Base-by-base conservation (phyloP, 1,140 invertebrate genomes). In the Sitophilus oryzae region DNA sequence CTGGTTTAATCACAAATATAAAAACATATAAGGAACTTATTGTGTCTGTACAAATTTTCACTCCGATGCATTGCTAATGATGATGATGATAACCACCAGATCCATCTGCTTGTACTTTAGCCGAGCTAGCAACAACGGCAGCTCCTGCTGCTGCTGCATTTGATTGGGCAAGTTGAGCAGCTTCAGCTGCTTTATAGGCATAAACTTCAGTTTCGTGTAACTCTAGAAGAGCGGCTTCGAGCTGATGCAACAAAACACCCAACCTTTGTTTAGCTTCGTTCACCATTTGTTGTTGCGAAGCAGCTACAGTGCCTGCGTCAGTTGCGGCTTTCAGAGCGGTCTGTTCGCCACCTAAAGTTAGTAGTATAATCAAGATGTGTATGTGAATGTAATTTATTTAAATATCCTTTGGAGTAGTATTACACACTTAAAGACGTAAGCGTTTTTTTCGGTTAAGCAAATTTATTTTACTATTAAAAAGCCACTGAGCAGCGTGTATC, bases 121-220 rank as follows among this genome's bases (percentile, higher is more conserved):
- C 47, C 16, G 56, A 60, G 14, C 61, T 43, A 30, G 61, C 61
- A 1, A 61, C 61, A 14, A 61, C 59, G 11, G 56, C 61, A 15
- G 55, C 51, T 21, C 60, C 60, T 16, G 63, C 63, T 11, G 61
- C 63, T 10, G 63, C 63, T n/a, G 63, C 63, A 22, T 65, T 65
- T 10, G 53, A 58, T 46, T 65, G 61, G 3, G 63, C 63, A 8
- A 59, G 48, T 23, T 65, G 61, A 6, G 63, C 63, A 36, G 63
- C 35, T 52, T 59, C 54, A 6, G 57, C 38, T 0, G 63, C 63
- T 30, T 58, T 63, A 21, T 57, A 45, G 1, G 62, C 62, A 3
- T 56, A 35, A 16, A 45, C 25, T 56, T 65, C 59, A 16, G 63
- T 65, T 49, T 63, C 45, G 16, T 58, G 57, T 3, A 65, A 46